Percentiles rank a stretch among this genome's conserved stretches.
Evolutionary conservation across 2,113 vertebrate species (phyloP).

Genomic region (Oryzias javanicus): DNA sequence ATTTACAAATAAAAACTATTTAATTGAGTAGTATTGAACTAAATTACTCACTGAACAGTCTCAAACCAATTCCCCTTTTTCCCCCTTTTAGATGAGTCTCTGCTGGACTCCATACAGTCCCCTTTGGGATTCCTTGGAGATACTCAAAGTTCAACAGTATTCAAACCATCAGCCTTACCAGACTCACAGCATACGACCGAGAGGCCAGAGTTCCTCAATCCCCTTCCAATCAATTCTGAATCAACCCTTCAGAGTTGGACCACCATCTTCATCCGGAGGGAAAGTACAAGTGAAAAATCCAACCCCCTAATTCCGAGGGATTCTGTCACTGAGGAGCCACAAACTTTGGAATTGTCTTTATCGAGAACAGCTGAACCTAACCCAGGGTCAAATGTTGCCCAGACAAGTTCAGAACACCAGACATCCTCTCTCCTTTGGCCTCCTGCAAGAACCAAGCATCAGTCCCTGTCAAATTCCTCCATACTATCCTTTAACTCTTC

Average conservation of each 20-base stretch:
- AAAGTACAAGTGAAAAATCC: constrained; percentile 25
- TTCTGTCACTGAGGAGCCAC: constrained; percentile 15
- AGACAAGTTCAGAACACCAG: constrained; percentile 25
- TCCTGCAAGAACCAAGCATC: constrained; percentile 19
- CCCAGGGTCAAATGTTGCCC: constrained; percentile 10
- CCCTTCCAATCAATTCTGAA: constrained; percentile 36
- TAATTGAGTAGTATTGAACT: no score
- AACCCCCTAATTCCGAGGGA: constrained; percentile 25
- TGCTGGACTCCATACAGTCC: constrained; percentile 45
- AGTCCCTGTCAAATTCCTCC: constrained; percentile 31
- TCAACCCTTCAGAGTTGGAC: constrained; percentile 30
- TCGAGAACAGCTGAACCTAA: constrained; percentile 32
- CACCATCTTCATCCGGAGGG: constrained; percentile 8
- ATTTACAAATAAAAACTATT: no score
- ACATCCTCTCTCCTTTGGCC: constrained; percentile 17
- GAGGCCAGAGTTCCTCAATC: constrained; percentile 43
- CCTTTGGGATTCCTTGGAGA: constrained; percentile 50
- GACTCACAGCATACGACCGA: constrained; percentile 61
- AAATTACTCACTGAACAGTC: no score
- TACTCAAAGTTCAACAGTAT: constrained; percentile 51
- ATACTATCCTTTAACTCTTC: constrained; percentile 22
- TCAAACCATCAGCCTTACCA: constrained; percentile 75
- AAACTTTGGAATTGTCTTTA: constrained; percentile 31
- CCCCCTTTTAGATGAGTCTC: constrained; percentile 74
- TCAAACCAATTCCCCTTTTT: constrained; percentile 17